phyloP scores from a whole-genome alignment of 2,113 vertebrate species.

The Oreochromis niloticus region DNA sequence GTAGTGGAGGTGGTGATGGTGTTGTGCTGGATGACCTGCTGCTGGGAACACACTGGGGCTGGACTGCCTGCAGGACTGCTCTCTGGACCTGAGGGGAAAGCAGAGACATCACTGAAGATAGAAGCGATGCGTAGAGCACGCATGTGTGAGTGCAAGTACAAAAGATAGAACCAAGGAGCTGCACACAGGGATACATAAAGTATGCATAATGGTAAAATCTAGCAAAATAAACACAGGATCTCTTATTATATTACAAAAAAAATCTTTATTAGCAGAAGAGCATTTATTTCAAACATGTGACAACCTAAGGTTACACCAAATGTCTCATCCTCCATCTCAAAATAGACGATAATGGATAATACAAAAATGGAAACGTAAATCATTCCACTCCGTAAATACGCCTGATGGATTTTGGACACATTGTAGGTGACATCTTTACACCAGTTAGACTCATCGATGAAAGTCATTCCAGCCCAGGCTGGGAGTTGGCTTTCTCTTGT shows the following conservation, averaged over 20 bases:
- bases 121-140: neutral
- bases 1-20: conserved; percentile 97
- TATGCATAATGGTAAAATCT: neutral
- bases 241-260: neutral
- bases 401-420: conserved; percentile 29
- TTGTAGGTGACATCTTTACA: conserved; percentile 52
- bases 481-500: conserved; percentile 35
- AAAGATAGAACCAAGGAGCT: neutral
- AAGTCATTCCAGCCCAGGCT: conserved; percentile 42
- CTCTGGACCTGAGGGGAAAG: conserved; percentile 84
- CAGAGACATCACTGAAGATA: conserved; percentile 21
- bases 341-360: conserved; percentile 7
- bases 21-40: conserved; percentile 99
- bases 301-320: neutral
- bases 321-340: neutral
- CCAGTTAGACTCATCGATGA: conserved; percentile 53
- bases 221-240: conserved; percentile 28
- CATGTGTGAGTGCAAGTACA: neutral
- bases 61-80: conserved; percentile 93
- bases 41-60: conserved; percentile 86
- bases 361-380: conserved; percentile 47
- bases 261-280: conserved; percentile 33
- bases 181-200: neutral
- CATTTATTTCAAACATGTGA: neutral
- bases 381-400: conserved; percentile 41